These are phyloP conservation scores for Brachionus angularis DNA, from an alignment of 1,140 invertebrate species.

Conservation along the genomic window DNA sequence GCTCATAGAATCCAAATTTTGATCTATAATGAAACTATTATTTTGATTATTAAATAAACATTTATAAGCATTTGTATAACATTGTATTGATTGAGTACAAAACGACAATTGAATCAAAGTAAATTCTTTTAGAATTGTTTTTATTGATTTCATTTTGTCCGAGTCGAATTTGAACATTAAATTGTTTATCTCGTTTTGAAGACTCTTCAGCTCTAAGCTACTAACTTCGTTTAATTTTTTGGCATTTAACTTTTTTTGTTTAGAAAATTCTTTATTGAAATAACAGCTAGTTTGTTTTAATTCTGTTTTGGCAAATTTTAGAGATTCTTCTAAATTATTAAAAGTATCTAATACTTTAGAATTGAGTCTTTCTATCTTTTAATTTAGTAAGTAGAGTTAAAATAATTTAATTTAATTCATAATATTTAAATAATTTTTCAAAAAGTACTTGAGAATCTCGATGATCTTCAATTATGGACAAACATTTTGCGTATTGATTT, in stretches of 20 bases:
- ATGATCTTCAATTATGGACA: conserved; percentile 18
- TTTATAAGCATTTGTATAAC: conserved; percentile 5
- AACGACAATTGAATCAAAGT: background rate
- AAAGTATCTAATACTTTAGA: background rate
- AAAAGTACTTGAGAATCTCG: background rate
- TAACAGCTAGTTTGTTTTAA: background rate
- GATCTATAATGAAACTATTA: background rate
- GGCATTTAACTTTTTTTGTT: background rate
- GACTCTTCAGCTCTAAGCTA: background rate
- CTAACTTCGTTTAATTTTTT: background rate
- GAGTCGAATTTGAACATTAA: conserved; percentile 5
- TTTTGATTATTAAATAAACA: background rate
- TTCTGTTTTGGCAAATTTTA: background rate
- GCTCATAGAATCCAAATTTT: background rate
- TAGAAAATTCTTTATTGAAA: conserved; percentile 8
- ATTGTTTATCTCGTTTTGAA: background rate
- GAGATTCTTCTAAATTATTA: background rate
- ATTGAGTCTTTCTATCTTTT: background rate
- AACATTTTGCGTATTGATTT: background rate
- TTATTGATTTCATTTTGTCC: conserved; percentile 4
- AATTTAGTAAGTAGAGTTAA: too few relatives aligned
- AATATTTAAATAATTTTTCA: too few relatives aligned
- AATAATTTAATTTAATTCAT: too few relatives aligned
- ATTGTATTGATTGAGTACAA: background rate
- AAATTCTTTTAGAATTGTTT: conserved; percentile 12